A percentile compares a stretch with the other conserved stretches of the same genome.
phyloP scores from a whole-genome alignment of 2,888 invertebrate genomes.

The Spilarctia lutea region DNA sequence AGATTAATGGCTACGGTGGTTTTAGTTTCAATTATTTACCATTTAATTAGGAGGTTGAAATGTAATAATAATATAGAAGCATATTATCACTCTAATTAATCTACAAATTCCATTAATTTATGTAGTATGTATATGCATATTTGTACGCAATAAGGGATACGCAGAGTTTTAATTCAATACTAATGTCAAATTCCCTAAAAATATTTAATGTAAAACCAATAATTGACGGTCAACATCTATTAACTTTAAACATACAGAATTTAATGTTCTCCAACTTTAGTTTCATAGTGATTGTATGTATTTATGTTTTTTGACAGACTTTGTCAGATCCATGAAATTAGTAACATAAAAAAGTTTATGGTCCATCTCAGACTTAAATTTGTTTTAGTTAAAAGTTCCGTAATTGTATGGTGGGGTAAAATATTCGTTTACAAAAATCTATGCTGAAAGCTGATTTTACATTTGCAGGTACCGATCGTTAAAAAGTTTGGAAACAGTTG shows the following conservation, averaged over 20 bases:
- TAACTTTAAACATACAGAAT: neutral
- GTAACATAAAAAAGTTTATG: neutral
- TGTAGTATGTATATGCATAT: no score
- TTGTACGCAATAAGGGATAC: no score
- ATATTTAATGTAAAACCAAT: neutral
- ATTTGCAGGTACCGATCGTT: conserved; percentile 19
- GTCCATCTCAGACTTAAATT: neutral
- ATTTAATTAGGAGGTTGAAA: no score
- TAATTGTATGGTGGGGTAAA: neutral
- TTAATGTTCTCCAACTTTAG: neutral
- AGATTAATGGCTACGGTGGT: neutral
- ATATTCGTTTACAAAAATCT: neutral
- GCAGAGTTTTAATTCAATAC: no score
- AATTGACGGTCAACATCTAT: no score
- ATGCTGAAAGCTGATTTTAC: neutral
- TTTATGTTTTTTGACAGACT: neutral
- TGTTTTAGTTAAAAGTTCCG: neutral
- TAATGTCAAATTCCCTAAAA: no score
- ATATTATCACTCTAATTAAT: no score
- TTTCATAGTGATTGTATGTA: neutral
- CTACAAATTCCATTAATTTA: no score
- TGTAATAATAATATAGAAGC: no score
- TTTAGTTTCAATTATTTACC: neutral
- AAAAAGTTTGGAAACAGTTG: conserved; percentile 21
- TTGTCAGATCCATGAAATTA: neutral